A percentile compares a stretch with the other conserved stretches of the same genome.
Evolutionary conservation across 2,113 vertebrate species (phyloP).

Genomic region (Toxotes chatareus): DNA sequence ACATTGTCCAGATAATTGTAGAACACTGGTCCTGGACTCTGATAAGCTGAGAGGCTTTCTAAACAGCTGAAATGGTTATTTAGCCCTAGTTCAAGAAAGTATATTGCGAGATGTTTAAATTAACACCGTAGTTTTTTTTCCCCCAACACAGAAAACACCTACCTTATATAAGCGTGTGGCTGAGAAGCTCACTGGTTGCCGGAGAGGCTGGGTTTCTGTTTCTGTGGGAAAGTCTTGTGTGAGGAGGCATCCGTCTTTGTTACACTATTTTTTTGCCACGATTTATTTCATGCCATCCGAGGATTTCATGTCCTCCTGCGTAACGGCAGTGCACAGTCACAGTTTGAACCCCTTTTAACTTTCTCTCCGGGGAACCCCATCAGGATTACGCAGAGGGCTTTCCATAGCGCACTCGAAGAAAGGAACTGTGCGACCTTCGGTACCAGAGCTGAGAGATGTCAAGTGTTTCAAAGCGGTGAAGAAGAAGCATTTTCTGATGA

Average conservation of each 20-base stretch:
- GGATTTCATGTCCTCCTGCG: neutral
- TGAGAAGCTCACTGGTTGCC: neutral
- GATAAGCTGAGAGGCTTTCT: neutral
- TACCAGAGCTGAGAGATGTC: neutral
- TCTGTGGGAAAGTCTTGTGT: constrained; percentile 36
- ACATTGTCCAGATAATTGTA: neutral
- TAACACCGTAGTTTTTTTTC: neutral
- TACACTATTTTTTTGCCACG: constrained; percentile 10
- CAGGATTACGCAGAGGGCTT: constrained; percentile 19
- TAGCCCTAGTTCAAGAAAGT: too few relatives aligned
- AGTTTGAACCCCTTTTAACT: constrained; percentile 38
- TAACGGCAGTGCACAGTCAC: neutral
- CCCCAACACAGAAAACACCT: constrained; percentile 22
- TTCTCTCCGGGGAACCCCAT: constrained; percentile 31
- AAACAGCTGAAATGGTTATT: neutral
- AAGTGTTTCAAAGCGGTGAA: constrained; percentile 10
- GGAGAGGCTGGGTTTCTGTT: constrained; percentile 11
- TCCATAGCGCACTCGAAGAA: neutral
- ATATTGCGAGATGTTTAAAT: neutral
- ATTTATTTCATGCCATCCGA: neutral
- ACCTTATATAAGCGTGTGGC: constrained; percentile 44
- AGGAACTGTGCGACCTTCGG: neutral
- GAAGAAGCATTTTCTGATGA: neutral
- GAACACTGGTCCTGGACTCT: neutral
- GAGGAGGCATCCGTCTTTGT: constrained; percentile 34